Evolutionary conservation across 2,888 invertebrate genomes (phyloP), one percentile per base, ranked within the genome.

Genomic region (Diarsia mendica): DNA sequence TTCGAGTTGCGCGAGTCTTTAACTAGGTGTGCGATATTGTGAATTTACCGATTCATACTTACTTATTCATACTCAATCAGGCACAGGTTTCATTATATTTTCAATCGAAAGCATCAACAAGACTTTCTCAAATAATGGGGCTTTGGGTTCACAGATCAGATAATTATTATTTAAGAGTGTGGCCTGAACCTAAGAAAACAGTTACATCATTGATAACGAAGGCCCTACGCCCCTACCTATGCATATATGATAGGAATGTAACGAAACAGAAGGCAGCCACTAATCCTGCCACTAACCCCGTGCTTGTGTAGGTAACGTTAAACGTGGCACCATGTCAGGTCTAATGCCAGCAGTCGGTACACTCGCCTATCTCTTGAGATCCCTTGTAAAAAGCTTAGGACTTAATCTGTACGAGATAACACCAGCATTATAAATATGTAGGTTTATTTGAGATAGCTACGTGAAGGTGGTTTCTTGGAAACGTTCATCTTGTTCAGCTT

Each of bases 301-400:
- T 84, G 85, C 84, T 87, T 80, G 72, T 72, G 72, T 66, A 77
- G 66, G 66, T 63, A 70, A 58, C 66, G 67, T 77, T 82, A 72
- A 63, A 46, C 53, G 65, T 63, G 72, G 73, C 75, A 58, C 83
- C 71, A 33, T 67, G 64, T 70, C 70, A 77, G 73, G 44, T 67
- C 49, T 83, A 87, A 87, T 72, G 58, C 81, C 23, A 83, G 66
- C 73, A 64, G 68, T 75, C 55, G 65, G 70, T 63, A 75, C 79
- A 83, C 86, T 83, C 58, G 33, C 73, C 70, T 77, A 77, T 83
- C 84, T 80, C 80, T 76, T 86, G 75, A 83, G 80, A 79, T 83
- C 86, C 83, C 82, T 73, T 80, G 83, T 86, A 87, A 85, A 87
- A 87, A 77, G 85, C 87, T 82, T 79, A 82, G 49, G 68, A 85